A percentile compares a stretch with the other conserved stretches of the same genome.
Conservation (phyloP, 2,797 vertebrate genomes). For the Gymnocypris eckloni region DNA sequence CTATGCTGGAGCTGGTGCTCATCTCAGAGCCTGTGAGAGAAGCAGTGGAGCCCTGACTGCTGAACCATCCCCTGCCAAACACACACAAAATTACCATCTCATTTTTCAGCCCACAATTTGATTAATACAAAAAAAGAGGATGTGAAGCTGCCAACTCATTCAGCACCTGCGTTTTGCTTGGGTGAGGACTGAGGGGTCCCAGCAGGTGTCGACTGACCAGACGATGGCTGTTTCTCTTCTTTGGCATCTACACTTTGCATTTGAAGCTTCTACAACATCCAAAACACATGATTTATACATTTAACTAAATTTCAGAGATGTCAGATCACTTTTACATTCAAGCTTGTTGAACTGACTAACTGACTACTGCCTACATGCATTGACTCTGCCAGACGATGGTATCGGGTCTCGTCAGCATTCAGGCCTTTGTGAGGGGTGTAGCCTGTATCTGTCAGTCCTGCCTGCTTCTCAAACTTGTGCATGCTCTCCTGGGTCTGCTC, state of each 20-base stretch:
- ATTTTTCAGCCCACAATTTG: not conserved
- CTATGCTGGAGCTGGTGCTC: conserved; percentile 69
- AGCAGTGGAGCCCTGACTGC: conserved; percentile 68
- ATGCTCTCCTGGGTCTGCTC: conserved; percentile 93
- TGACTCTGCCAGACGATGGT: conserved; percentile 87
- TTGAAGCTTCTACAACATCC: conserved; percentile 78
- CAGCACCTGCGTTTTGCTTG: conserved; percentile 73
- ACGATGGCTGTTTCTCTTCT: conserved; percentile 80
- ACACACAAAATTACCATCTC: conserved; percentile 32
- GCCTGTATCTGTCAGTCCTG: conserved; percentile 88
- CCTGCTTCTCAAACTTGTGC: conserved; percentile 92
- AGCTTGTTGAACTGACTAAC: not conserved
- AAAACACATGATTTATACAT: not conserved
- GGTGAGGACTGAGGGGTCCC: conserved; percentile 78
- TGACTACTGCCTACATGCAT: conserved; percentile 82
- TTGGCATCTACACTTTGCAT: conserved; percentile 79
- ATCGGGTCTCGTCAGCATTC: conserved; percentile 89
- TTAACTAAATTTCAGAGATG: not conserved
- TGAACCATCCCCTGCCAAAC: conserved; percentile 77
- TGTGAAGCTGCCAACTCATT: not conserved
- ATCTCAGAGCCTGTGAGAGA: conserved; percentile 72
- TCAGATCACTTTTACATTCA: not conserved
- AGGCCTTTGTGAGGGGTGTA: conserved; percentile 95
- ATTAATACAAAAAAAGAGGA: not conserved
- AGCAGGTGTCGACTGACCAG: conserved; percentile 78